Evolutionary conservation across 2,797 vertebrate genomes (phyloP), one percentile per base, ranked within the genome.

Genomic region (Lagocephalus sceleratus): DNA sequence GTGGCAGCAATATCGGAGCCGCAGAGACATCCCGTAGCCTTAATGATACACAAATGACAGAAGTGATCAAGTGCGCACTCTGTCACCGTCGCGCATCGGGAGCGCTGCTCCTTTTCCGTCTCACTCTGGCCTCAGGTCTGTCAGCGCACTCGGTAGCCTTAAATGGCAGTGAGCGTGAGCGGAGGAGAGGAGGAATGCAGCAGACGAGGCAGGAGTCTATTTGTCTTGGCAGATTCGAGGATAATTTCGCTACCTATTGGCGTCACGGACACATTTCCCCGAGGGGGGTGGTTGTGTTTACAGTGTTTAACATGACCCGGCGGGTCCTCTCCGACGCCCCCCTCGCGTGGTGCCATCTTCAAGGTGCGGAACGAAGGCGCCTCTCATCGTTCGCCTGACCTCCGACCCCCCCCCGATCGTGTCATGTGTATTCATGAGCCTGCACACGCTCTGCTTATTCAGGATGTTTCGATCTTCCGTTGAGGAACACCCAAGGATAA

Each of bases 191-290:
- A 88, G 87, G 86, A 87, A 90, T 87, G 86, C 65, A 64, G 73
- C 52, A 66, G 68, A 71, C 60, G 12, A 55, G 58, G 56, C 77
- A 47, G 68, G 47, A 65, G 75, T 60, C 38, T 83, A 71, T 88
- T 86, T 78, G 75, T 87, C 78, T 87, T 89, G 86, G 87, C 86
- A 78, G 71, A 70, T 76, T 78, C 64, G 42, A 64, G 76, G 69
- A 67, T 78, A 59, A 78, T 82, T 85, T 85, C 84, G 83, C 84
- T 84, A 85, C 85, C 84, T 82, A 66, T 78, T 87, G 81, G 73
- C 84, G 69, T 88, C 87, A 88, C 50, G 32, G 75, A 66, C 55
- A 61, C 66, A 45, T 54, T 55, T 75, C 61, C 55, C 70, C 53
- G 47, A 55, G 73, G 71, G 51, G 42, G 19, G 40, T 15, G 50